These are phyloP conservation scores for Pristiophorus japonicus DNA, from an alignment of 2,113 vertebrate genomes.

Conservation along the genomic window DNA sequence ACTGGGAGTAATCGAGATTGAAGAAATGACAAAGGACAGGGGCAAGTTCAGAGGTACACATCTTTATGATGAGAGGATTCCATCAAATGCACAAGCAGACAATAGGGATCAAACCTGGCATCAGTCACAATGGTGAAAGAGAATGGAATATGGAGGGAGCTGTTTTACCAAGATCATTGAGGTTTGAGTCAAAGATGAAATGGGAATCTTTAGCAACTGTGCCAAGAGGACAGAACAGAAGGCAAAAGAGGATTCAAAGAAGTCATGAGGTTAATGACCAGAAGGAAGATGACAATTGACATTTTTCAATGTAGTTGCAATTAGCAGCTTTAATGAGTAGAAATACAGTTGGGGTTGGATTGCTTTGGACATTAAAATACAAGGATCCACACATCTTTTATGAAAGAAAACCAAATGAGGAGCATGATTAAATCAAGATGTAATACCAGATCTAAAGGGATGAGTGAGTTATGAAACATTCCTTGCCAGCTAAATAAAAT, in stretches of 20 bases:
- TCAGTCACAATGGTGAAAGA: too few relatives aligned
- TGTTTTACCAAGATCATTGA: background rate
- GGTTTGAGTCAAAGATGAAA: background rate
- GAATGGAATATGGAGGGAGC: too few relatives aligned
- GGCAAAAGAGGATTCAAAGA: background rate
- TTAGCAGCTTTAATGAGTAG: background rate
- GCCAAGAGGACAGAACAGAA: background rate
- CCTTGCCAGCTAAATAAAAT: background rate
- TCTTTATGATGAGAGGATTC: too few relatives aligned
- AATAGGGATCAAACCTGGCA: too few relatives aligned
- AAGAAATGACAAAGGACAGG: too few relatives aligned
- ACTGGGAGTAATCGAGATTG: too few relatives aligned
- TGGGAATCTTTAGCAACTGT: background rate
- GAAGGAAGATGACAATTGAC: background rate
- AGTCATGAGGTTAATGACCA: background rate
- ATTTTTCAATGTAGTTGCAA: background rate
- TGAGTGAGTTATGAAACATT: constrained; percentile 1
- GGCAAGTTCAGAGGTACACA: too few relatives aligned
- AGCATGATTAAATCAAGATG: background rate
- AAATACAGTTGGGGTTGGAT: background rate
- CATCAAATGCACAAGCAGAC: too few relatives aligned
- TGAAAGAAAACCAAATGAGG: background rate
- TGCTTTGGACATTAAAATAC: background rate
- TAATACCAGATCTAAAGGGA: background rate
- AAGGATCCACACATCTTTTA: background rate